Base-by-base conservation (phyloP, 2,797 vertebrate species). In the Etheostoma nigrum region DNA sequence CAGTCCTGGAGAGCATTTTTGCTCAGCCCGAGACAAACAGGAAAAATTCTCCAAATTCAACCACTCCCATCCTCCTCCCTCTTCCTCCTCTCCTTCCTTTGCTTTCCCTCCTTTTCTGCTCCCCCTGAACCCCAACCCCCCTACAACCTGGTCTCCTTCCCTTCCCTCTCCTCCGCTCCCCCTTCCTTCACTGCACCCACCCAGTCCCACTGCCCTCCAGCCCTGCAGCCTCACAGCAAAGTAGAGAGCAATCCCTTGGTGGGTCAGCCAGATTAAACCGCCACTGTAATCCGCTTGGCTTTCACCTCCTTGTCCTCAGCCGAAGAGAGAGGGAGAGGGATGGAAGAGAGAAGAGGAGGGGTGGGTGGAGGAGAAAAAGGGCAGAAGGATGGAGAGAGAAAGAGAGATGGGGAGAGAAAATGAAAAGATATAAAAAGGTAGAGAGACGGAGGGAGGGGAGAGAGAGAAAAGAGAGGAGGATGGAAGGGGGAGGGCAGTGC, bases 241-340 rank as follows among this genome's bases (percentile, higher is more conserved):
- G 93, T 89, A 88, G 89, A 92, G 91, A 95, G 94, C 92, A 95
- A 95, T 94, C 93, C 94, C 94, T 94, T 87, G 92, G 94, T 92
- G 94, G 95, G 94, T 94, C 92, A 93, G 84, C 84, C 94, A 95
- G 95, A 95, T 95, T 96, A 95, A 95, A 94, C 92, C 94, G 93
- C 93, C 91, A 93, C 94, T 91, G 93, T 95, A 96, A 95, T 95
- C 94, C 94, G 92, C 93, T 95, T 95, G 93, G 89, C 90, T 95
- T 95, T 95, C 94, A 94, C 94, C 93, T 95, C 92, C 94, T 93
- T 92, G 93, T 95, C 94, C 95, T 94, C 89, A 92, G 86, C 78
- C 23, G 58, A 75, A 85, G 83, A 89, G 89, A 83, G 84, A 60
- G 80, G 67, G 78, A 64, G 72, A 72, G 71, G 48, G 63, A 59